A percentile compares a stretch with the other conserved stretches of the same genome.
Evolutionary conservation across 2,113 vertebrate species (phyloP).

Genomic region (Notothenia coriiceps): DNA sequence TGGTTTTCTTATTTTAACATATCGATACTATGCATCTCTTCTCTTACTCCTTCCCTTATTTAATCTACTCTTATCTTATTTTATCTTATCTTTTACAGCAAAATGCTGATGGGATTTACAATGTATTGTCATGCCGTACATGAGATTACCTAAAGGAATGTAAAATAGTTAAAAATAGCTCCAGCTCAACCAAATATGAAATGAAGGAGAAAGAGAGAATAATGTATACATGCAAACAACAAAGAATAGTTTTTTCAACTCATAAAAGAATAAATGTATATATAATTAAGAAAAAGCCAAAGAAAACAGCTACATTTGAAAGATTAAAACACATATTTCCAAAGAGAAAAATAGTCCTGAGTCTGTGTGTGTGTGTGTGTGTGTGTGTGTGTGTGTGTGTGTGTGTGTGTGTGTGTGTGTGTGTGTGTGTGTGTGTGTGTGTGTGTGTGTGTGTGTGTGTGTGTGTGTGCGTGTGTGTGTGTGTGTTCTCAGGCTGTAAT

Average conservation of each 20-base stretch:
- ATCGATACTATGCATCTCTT: background rate
- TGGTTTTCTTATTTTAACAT: too few relatives aligned
- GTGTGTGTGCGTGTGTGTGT: background rate
- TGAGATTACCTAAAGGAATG: too few relatives aligned
- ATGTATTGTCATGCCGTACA: background rate
- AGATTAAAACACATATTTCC: background rate
- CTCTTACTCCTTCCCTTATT: background rate
- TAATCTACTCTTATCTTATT: background rate
- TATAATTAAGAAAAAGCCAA: too few relatives aligned
- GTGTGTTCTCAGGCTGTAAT: conserved; percentile 89
- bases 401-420: background rate
- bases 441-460: background rate
- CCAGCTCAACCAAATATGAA: too few relatives aligned
- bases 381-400: background rate
- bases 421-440: background rate
- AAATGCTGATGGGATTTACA: background rate
- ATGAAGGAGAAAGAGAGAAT: too few relatives aligned
- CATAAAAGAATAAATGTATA: too few relatives aligned
- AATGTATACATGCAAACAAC: too few relatives aligned
- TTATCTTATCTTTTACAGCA: too few relatives aligned
- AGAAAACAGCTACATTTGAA: background rate
- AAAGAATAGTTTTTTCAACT: too few relatives aligned
- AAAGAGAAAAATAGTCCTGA: background rate
- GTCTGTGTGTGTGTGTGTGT: background rate
- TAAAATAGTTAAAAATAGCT: background rate